These are phyloP conservation scores for Nephrocerus scutellatus DNA, from an alignment of 2,888 invertebrate species.

Conservation along the genomic window DNA sequence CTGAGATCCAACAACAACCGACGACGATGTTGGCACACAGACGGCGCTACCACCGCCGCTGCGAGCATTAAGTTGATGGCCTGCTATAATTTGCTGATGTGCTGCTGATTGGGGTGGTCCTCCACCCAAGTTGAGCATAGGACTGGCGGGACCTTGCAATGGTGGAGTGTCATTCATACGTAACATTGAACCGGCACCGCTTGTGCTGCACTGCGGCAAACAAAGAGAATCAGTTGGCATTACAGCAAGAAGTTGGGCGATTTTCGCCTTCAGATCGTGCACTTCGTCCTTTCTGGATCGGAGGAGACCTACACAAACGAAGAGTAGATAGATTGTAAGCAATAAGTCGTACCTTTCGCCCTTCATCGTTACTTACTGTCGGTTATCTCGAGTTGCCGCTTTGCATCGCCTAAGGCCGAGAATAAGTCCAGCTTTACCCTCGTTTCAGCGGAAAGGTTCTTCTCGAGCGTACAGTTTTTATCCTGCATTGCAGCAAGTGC, in stretches of 20 bases:
- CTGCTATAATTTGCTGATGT: slow-evolving; percentile 29
- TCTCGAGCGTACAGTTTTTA: slow-evolving; percentile 86
- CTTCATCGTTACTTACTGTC: slow-evolving; percentile 58
- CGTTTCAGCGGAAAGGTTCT: slow-evolving; percentile 92
- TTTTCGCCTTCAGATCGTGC: slow-evolving; percentile 80
- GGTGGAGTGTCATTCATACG: slow-evolving; percentile 52
- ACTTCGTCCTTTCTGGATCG: slow-evolving; percentile 85
- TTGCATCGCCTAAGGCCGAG: slow-evolving; percentile 92
- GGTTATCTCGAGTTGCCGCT: slow-evolving; percentile 78
- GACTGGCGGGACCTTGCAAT: slow-evolving; percentile 46
- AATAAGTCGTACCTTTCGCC: slow-evolving; percentile 1
- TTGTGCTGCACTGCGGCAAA: slow-evolving; percentile 51
- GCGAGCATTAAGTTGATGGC: slow-evolving; percentile 31
- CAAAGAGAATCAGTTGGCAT: slow-evolving; percentile 63
- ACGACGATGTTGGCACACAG: slow-evolving; percentile 8
- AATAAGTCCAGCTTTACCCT: slow-evolving; percentile 96
- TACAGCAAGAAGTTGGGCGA: slow-evolving; percentile 88
- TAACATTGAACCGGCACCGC: slow-evolving; percentile 53
- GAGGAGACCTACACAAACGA: slow-evolving; percentile 58
- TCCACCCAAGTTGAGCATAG: slow-evolving; percentile 41
- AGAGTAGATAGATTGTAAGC: slow-evolving; percentile 2
- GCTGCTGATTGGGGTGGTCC: slow-evolving; percentile 20
- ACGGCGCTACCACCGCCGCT: slow-evolving; percentile 9
- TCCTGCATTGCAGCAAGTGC: slow-evolving; percentile 80
- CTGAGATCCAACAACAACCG: slow-evolving; percentile 8